Conservation (phyloP, 1,140 invertebrate genomes). For the Monomorium pharaonis region DNA sequence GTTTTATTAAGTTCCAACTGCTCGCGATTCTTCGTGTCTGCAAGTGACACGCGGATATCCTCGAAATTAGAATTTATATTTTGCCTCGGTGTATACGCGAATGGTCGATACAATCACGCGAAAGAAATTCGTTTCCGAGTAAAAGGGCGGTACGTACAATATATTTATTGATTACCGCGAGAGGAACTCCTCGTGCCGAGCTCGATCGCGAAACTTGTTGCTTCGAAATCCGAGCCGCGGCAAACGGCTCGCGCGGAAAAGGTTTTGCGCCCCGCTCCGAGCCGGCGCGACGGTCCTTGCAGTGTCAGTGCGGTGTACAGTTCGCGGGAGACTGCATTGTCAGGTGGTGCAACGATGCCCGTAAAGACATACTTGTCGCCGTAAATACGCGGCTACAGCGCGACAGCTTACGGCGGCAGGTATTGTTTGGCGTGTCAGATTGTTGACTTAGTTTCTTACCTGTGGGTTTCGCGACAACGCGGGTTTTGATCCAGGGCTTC, state of each 20-base stretch:
- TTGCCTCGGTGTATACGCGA: not conserved
- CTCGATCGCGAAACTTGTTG: slow-evolving; percentile 63
- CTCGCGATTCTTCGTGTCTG: not conserved
- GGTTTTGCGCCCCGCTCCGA: slow-evolving; percentile 42
- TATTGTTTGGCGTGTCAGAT: slow-evolving; percentile 54
- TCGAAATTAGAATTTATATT: not conserved
- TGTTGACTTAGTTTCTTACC: slow-evolving; percentile 57
- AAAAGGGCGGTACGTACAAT: not conserved
- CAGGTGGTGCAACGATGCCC: slow-evolving; percentile 26
- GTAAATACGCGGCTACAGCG: slow-evolving; percentile 52
- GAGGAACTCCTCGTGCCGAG: slow-evolving; percentile 31
- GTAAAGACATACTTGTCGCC: slow-evolving; percentile 60
- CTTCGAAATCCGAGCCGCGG: slow-evolving; percentile 42
- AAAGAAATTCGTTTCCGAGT: not conserved
- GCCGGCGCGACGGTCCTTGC: slow-evolving; percentile 35
- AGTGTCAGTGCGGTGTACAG: slow-evolving; percentile 13
- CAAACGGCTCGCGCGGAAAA: slow-evolving; percentile 31
- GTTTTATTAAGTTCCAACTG: not conserved
- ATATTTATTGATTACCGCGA: slow-evolving; percentile 12
- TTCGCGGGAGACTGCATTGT: slow-evolving; percentile 45
- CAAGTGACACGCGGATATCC: not conserved
- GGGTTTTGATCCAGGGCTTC: slow-evolving; percentile 31
- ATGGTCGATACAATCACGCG: not conserved
- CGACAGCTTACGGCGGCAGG: slow-evolving; percentile 46
- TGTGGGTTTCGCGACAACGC: slow-evolving; percentile 33